These are phyloP conservation scores for Aphidius ervi DNA, from an alignment of 1,140 invertebrate genomes.

Conservation along the genomic window DNA sequence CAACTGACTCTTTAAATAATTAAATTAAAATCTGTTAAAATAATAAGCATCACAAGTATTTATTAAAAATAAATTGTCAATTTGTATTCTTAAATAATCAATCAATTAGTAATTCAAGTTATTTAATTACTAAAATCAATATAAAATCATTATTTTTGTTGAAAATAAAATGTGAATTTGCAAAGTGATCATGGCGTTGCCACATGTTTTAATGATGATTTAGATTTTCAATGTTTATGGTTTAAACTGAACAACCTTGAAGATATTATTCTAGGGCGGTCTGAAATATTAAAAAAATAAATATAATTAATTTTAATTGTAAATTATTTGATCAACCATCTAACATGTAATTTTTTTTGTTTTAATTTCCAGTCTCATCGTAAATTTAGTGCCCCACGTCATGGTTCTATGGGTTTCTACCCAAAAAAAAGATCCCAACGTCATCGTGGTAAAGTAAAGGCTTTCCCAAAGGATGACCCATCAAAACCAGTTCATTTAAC, in stretches of 20 bases:
- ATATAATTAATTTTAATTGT: too few species aligned
- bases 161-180: background rate
- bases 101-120: background rate
- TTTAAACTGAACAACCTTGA: constrained; percentile 47
- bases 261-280: constrained; percentile 55
- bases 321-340: too few species aligned
- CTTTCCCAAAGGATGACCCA: constrained; percentile 98
- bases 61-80: constrained; percentile 7
- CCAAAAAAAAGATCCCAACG: constrained; percentile 94
- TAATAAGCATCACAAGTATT: constrained; percentile 11
- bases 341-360: too few species aligned
- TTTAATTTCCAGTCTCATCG: constrained; percentile 92
- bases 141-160: background rate
- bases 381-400: constrained; percentile 98
- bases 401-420: constrained; percentile 99
- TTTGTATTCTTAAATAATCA: background rate
- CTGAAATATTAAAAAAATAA: constrained; percentile 42
- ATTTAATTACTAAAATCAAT: constrained; percentile 4
- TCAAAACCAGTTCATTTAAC: constrained; percentile 96
- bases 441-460: constrained; percentile 98
- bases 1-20: too few species aligned
- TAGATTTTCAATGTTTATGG: constrained; percentile 47
- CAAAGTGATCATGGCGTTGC: too few species aligned
- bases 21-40: constrained; percentile 14
- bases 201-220: constrained; percentile 44